phyloP scores from a whole-genome alignment of 2,888 invertebrate genomes.

The Drosophila siamana region DNA sequence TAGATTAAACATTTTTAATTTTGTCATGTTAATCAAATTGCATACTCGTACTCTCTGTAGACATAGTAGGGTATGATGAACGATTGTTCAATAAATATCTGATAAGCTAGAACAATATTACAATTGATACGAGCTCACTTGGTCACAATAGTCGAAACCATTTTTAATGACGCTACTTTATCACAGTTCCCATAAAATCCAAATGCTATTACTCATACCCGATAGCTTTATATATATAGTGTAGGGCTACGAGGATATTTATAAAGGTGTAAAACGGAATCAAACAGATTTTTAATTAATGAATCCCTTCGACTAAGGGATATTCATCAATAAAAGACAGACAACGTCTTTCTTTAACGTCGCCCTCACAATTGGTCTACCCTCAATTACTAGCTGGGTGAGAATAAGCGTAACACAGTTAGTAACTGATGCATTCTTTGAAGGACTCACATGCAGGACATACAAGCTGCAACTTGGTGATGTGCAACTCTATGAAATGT shows the following conservation, averaged over 20 bases:
- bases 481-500: slow-evolving; percentile 13
- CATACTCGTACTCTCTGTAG: background rate
- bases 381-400: background rate
- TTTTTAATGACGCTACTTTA: too few relatives aligned
- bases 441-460: background rate
- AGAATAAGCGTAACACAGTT: background rate
- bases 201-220: too few relatives aligned
- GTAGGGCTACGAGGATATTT: too few relatives aligned
- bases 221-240: too few relatives aligned
- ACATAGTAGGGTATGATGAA: background rate
- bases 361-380: too few relatives aligned
- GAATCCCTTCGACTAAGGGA: too few relatives aligned
- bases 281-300: background rate
- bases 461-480: background rate
- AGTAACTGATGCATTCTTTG: slow-evolving; percentile 8
- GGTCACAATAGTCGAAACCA: too few relatives aligned
- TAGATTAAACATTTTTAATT: slow-evolving; percentile 13
- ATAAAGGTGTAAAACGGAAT: background rate
- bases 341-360: background rate
- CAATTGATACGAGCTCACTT: too few relatives aligned
- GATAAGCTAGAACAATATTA: too few relatives aligned
- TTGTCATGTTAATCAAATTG: slow-evolving; percentile 8
- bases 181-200: too few relatives aligned
- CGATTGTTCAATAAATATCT: background rate
- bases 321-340: too few relatives aligned